Evolutionary conservation across 2,113 vertebrate species (phyloP), one percentile per base, ranked within the genome.

Genomic region (Salminus brasiliensis): DNA sequence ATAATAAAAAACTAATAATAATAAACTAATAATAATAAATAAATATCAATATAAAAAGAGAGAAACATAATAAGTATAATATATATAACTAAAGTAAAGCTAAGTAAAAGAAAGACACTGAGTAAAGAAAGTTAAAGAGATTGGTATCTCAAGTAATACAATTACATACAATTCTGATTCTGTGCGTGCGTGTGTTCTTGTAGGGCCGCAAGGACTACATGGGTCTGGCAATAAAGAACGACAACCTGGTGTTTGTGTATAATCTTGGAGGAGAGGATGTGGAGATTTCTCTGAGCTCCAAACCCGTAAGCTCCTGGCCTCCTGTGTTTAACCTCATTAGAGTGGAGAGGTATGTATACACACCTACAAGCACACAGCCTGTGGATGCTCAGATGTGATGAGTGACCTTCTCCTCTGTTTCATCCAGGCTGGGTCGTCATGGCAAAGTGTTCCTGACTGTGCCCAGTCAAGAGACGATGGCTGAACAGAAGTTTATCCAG

Each of bases 401-500:
- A 27, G n/a, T 45, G 5, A 32, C 1, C 2, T 73, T 8, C 2
- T 25, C 57, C 25, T 57, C 21, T 84, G 47, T 49, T 86, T 66
- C 11, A 63, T 82, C 34, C 85, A 99, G 97, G 88, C 88, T 99
- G 25, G 97, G 97, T 75, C 91, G 95, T 84, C 96, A 98, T 0
- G 97, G 97, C 10, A 99, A 99, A 87, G 89, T 98, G 71, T 96
- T 96, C 89, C 88, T 98, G 85, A 98, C 97, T 4, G 92, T 98
- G 4, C 97, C 97, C 21, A 98, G 96, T 83, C 94, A 95, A 76
- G 93, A 91, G 25, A 94, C 90, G 85, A 94, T 95, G 2, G 94
- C 95, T 27, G 97, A 98, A 87, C 97, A 98, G 88, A 99, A 99
- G 87, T 99, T 99, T 85, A 99, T 99, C 85, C 97, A 98, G 91